phyloP scores from a whole-genome alignment of 2,888 invertebrate genomes.

The Trichogramma dendrolimi region DNA sequence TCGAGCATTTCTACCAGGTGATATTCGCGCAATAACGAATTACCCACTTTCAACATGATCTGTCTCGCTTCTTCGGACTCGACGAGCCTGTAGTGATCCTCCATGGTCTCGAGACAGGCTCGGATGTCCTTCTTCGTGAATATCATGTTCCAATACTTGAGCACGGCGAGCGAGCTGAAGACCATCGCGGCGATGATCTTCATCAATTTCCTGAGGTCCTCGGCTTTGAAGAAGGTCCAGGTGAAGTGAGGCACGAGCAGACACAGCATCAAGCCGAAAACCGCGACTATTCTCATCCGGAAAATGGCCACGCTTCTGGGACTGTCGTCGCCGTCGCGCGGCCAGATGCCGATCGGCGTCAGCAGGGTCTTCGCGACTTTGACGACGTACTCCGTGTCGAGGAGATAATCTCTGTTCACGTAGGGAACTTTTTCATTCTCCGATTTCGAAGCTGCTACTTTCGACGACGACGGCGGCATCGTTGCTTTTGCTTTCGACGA shows the following conservation, averaged over 20 bases:
- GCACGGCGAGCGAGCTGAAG: constrained; percentile 42
- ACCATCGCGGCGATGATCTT: constrained; percentile 42
- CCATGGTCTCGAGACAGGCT: constrained; percentile 39
- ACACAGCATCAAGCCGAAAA: constrained; percentile 43
- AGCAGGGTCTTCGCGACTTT: constrained; percentile 38
- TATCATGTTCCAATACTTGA: constrained; percentile 45
- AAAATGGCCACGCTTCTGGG: constrained; percentile 27
- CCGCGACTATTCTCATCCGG: constrained; percentile 32
- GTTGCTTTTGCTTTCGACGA: background rate
- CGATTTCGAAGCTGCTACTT: background rate
- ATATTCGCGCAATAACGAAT: too few relatives aligned
- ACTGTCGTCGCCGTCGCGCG: constrained; percentile 37
- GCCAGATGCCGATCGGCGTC: constrained; percentile 45
- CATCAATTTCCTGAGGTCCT: constrained; percentile 43
- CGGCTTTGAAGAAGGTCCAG: constrained; percentile 42
- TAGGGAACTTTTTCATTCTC: background rate
- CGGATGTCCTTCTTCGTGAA: constrained; percentile 39
- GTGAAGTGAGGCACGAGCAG: constrained; percentile 42
- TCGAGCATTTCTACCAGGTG: too few relatives aligned
- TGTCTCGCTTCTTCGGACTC: constrained; percentile 37
- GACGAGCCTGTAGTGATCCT: constrained; percentile 38
- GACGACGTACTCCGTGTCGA: constrained; percentile 39
- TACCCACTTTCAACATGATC: constrained; percentile 35
- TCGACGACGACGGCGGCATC: constrained; percentile 1
- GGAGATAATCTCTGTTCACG: constrained; percentile 33